A percentile compares a stretch with the other conserved stretches of the same genome.
phyloP scores from a whole-genome alignment of 2,888 invertebrate species.

The Lasioglossum zephyrum region DNA sequence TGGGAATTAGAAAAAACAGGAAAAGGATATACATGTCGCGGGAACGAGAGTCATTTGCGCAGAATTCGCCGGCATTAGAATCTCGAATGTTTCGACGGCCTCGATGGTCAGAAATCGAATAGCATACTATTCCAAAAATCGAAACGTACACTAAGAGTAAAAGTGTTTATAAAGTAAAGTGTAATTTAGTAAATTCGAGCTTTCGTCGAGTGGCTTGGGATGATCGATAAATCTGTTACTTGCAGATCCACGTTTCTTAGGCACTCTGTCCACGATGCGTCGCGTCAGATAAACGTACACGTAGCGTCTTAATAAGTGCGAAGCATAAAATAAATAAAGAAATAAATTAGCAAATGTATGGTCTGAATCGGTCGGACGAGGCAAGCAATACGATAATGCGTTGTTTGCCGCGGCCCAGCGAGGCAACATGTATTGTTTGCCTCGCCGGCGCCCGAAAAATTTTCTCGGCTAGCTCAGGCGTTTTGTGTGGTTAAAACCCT shows the following conservation, averaged over 20 bases:
- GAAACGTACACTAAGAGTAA: not conserved
- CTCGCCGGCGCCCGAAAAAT: no score
- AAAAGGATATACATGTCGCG: slow-evolving; percentile 18
- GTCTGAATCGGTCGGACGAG: no score
- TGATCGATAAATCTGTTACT: not conserved
- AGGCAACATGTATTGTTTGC: no score
- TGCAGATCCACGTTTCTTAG: not conserved
- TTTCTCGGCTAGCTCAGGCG: no score
- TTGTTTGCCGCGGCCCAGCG: no score
- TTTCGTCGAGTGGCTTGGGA: not conserved
- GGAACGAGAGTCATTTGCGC: slow-evolving; percentile 25
- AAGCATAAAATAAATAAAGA: no score
- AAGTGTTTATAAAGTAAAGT: not conserved
- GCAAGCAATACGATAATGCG: no score
- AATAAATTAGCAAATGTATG: no score
- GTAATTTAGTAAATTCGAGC: not conserved
- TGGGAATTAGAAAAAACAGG: slow-evolving; percentile 41
- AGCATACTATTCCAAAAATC: not conserved
- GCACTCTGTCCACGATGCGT: no score
- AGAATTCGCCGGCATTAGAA: not conserved
- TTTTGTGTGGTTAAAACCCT: no score
- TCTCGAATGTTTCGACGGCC: slow-evolving; percentile 10
- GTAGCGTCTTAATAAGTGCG: no score
- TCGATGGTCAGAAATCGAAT: not conserved
- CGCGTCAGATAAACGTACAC: no score